A percentile compares a stretch with the other conserved stretches of the same genome.
phyloP scores from a whole-genome alignment of 2,888 invertebrate species.

The Syrphus vitripennis region DNA sequence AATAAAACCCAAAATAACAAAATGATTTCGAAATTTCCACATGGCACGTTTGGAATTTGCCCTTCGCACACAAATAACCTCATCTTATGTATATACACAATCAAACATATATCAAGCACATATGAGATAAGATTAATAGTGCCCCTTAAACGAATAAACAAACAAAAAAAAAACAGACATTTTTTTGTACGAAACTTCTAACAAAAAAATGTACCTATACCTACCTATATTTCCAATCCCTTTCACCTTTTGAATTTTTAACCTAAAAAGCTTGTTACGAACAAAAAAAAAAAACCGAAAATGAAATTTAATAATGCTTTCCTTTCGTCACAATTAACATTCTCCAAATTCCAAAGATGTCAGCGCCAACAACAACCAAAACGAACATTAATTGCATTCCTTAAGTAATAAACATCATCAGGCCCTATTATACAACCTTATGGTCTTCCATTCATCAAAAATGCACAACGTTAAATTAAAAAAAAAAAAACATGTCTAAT shows the following conservation, averaged over 20 bases:
- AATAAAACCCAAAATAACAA: not conserved
- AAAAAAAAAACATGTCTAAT: not conserved
- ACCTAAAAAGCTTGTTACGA: conserved; percentile 34
- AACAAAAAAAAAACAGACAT: conserved; percentile 17
- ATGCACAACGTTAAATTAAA: conserved; percentile 25
- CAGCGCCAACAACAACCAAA: conserved; percentile 14
- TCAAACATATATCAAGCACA: conserved; percentile 1
- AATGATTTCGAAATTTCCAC: conserved; percentile 35
- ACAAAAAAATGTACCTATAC: conserved; percentile 8
- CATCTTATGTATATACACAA: not conserved
- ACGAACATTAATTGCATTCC: conserved; percentile 61
- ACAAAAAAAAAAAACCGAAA: conserved; percentile 35
- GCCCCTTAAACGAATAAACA: not conserved
- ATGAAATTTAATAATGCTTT: conserved; percentile 44
- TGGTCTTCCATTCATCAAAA: conserved; percentile 62
- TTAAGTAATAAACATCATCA: conserved; percentile 46
- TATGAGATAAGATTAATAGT: conserved; percentile 47
- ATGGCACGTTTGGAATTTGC: conserved; percentile 46
- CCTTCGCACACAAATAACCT: conserved; percentile 42
- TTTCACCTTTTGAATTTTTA: conserved; percentile 49
- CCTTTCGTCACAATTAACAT: conserved; percentile 58
- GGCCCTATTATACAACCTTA: conserved; percentile 54
- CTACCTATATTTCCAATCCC: conserved; percentile 34
- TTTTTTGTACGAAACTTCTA: conserved; percentile 1
- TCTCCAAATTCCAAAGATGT: conserved; percentile 45